Percentiles rank a stretch among this genome's conserved stretches.
Evolutionary conservation across 1,140 invertebrate species (phyloP).

Genomic region (Catajapyx aquilonaris): DNA sequence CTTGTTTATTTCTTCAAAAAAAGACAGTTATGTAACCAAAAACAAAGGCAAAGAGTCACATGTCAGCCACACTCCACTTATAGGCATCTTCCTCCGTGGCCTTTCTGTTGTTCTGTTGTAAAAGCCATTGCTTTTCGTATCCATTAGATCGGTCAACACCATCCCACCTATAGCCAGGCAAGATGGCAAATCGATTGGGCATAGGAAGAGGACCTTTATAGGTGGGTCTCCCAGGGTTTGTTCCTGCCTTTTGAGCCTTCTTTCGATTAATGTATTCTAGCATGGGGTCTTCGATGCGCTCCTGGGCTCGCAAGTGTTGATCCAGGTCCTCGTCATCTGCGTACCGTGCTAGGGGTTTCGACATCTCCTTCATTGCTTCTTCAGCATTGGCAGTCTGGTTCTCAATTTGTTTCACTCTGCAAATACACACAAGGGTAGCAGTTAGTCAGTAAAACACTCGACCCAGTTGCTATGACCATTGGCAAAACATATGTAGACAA

Average conservation of each 20-base stretch:
- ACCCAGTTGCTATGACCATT: too few species aligned
- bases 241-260: conserved; percentile 30
- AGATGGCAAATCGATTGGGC: conserved; percentile 78
- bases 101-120: conserved; percentile 46
- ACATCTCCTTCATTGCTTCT: conserved; percentile 58
- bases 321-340: conserved; percentile 78
- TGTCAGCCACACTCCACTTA: conserved; percentile 87
- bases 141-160: conserved; percentile 94
- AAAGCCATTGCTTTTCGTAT: conserved; percentile 81
- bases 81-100: conserved; percentile 70
- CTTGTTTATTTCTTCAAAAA: too few species aligned
- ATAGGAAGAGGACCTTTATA: conserved; percentile 58
- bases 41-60: too few species aligned
- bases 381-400: conserved; percentile 39
- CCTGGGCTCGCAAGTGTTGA: conserved; percentile 40
- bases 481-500: too few species aligned
- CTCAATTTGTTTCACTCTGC: conserved; percentile 41
- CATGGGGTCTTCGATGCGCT: conserved; percentile 84
- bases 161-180: conserved; percentile 91
- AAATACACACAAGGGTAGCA: too few species aligned
- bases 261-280: conserved; percentile 61
- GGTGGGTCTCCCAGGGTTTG: too few species aligned
- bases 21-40: too few species aligned
- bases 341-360: conserved; percentile 76
- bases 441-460: too few species aligned